Conservation (phyloP, 2,888 invertebrate species). For the Leptopilina myrica region DNA sequence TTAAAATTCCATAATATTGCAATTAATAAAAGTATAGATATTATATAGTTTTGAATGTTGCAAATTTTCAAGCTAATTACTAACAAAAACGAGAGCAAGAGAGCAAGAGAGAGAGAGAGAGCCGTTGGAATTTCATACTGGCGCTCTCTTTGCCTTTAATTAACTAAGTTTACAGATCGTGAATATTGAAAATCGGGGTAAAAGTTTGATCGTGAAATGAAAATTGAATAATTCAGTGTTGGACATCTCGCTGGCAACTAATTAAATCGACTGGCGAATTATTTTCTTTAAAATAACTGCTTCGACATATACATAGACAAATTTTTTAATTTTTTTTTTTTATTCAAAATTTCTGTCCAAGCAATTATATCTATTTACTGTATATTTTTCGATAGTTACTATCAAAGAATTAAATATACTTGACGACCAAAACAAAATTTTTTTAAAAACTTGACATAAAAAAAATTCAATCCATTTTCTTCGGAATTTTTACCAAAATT, state of each 20-base stretch:
- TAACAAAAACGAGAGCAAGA: conserved; percentile 10
- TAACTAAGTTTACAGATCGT: conserved; percentile 37
- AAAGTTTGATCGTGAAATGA: conserved; percentile 39
- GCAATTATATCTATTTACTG: too few relatives aligned
- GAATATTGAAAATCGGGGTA: conserved; percentile 36
- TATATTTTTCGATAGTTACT: too few relatives aligned
- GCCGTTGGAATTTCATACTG: conserved; percentile 31
- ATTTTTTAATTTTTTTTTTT: too few relatives aligned
- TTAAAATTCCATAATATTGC: not conserved
- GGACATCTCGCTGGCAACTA: conserved; percentile 23
- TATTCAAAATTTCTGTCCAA: too few relatives aligned
- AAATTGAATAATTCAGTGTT: conserved; percentile 37
- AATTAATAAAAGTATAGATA: conserved; percentile 20
- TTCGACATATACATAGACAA: not conserved
- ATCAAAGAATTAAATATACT: too few relatives aligned
- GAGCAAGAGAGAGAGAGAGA: not conserved
- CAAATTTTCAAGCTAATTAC: conserved; percentile 29
- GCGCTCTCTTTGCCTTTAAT: conserved; percentile 38
- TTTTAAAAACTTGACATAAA: too few relatives aligned
- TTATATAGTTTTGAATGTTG: conserved; percentile 1
- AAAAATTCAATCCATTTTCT: too few relatives aligned
- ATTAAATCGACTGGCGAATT: conserved; percentile 17
- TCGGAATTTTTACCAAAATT: too few relatives aligned
- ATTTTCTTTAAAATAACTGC: not conserved
- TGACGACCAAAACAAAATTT: too few relatives aligned